Conservation (phyloP, 2,888 invertebrate species). For the Eupithecia inturbata region DNA sequence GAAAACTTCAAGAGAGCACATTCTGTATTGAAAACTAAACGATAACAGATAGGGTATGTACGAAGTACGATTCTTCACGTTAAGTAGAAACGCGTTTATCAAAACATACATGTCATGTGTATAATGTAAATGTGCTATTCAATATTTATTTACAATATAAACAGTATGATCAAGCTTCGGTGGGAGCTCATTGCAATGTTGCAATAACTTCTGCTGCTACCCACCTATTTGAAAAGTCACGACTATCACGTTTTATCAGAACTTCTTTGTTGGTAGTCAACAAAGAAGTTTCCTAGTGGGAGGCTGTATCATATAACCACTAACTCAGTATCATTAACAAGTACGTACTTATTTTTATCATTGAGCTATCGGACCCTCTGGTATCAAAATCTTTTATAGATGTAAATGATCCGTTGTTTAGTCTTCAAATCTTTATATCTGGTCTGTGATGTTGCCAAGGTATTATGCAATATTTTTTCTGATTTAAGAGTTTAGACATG, state of each 20-base stretch:
- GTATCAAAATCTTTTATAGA: constrained; percentile 27
- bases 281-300: constrained; percentile 34
- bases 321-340: constrained; percentile 12
- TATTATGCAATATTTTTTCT: constrained; percentile 25
- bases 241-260: constrained; percentile 44
- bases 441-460: constrained; percentile 10
- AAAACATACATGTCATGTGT: constrained; percentile 8
- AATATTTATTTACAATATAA: neutral
- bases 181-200: neutral
- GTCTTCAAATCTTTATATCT: constrained; percentile 24
- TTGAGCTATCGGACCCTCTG: constrained; percentile 27
- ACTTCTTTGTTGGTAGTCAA: too few relatives aligned
- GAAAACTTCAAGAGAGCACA: constrained; percentile 34
- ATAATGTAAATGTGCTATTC: neutral
- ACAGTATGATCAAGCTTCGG: neutral
- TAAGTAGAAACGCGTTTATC: constrained; percentile 30
- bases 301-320: constrained; percentile 27
- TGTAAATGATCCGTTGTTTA: constrained; percentile 37
- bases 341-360: constrained; percentile 24
- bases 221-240: constrained; percentile 44
- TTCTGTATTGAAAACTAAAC: constrained; percentile 32
- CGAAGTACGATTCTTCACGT: constrained; percentile 21
- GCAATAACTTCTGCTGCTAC: neutral
- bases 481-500: constrained; percentile 8
- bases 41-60: constrained; percentile 18